Evolutionary conservation across 2,113 vertebrate genomes (phyloP).

Genomic region (Trogon surrucura): DNA sequence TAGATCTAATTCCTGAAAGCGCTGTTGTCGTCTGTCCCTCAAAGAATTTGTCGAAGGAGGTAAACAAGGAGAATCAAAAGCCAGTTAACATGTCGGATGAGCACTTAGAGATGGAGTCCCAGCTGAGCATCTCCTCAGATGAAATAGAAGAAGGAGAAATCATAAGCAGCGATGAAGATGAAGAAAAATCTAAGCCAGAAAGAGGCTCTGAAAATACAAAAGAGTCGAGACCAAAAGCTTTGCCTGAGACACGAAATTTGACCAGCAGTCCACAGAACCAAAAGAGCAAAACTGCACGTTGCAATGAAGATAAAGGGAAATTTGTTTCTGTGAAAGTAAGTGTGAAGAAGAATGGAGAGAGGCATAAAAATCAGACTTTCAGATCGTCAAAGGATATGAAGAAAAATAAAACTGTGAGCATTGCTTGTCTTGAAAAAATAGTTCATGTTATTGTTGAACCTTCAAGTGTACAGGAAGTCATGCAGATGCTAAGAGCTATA

Average conservation of each 20-base stretch:
- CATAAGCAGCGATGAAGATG: conserved; percentile 81
- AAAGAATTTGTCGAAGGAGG: conserved; percentile 76
- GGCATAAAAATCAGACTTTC: conserved; percentile 39
- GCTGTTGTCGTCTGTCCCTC: conserved; percentile 33
- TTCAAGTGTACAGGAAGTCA: conserved; percentile 83
- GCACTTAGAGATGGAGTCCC: conserved; percentile 44
- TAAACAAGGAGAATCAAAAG: conserved; percentile 95
- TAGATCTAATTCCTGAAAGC: conserved; percentile 67
- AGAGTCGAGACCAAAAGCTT: conserved; percentile 40
- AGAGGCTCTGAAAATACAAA: conserved; percentile 51
- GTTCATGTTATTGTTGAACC: conserved; percentile 76
- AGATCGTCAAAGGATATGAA: conserved; percentile 54
- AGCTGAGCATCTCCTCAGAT: conserved; percentile 68
- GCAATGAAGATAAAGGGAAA: conserved; percentile 57
- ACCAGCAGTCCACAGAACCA: conserved; percentile 17
- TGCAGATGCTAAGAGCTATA: conserved; percentile 87
- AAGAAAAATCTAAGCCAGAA: conserved; percentile 67
- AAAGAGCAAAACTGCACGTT: conserved; percentile 30
- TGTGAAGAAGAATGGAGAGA: conserved; percentile 53
- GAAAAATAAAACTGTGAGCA: conserved; percentile 67
- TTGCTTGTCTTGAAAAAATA: conserved; percentile 79
- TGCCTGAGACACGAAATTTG: conserved; percentile 52
- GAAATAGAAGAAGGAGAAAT: conserved; percentile 95
- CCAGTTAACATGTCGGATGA: conserved; percentile 75
- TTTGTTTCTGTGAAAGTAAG: conserved; percentile 48